These are phyloP conservation scores for Propithecus coquereli DNA, from an alignment of 2,113 vertebrate genomes.

Conservation along the genomic window DNA sequence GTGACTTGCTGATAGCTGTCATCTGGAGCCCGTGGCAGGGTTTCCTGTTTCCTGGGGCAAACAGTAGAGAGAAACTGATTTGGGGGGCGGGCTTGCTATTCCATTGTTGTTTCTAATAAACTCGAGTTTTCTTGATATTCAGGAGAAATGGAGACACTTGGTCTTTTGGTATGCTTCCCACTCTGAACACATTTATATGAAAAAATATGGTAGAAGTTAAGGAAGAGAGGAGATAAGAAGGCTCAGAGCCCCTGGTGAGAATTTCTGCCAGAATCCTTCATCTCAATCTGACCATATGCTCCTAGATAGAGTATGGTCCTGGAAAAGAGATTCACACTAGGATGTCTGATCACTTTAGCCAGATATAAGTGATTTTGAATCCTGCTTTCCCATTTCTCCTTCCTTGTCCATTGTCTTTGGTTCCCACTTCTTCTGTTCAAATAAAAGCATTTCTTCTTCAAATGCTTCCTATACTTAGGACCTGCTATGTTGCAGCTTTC, in stretches of 20 bases:
- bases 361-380: background rate
- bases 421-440: background rate
- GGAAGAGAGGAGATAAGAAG: background rate
- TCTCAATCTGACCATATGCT: background rate
- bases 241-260: background rate
- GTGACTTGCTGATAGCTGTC: background rate
- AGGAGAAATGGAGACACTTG: background rate
- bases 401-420: background rate
- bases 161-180: background rate
- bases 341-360: background rate
- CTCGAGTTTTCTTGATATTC: background rate
- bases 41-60: background rate
- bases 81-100: background rate
- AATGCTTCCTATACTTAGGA: background rate
- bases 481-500: background rate
- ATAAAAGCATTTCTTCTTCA: background rate
- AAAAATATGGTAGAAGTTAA: conserved; percentile 10
- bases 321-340: background rate
- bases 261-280: background rate
- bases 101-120: background rate
- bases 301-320: background rate
- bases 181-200: background rate
- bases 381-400: background rate
- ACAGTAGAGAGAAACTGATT: background rate
- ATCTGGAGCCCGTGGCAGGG: background rate